Conservation (phyloP, 53 echinoderm and acorn worm species). For the Antedon mediterranea region DNA sequence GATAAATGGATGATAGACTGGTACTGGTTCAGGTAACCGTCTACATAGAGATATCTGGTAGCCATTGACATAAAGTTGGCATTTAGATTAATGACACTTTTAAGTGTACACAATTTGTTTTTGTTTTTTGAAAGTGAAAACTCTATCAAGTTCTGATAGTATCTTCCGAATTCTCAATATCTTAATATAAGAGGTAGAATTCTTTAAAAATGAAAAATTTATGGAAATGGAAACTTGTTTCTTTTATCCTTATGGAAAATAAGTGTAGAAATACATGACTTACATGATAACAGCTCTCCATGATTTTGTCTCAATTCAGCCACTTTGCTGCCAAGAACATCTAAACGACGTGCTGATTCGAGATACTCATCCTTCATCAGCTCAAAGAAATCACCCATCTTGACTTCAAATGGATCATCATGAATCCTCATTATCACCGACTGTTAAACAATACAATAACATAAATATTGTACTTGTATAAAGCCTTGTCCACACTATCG, state of each 20-base stretch:
- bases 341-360: constrained; percentile 59
- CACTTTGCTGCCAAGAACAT: constrained; percentile 79
- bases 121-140: too few relatives aligned
- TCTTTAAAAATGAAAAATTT: too few relatives aligned
- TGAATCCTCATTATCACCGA: constrained; percentile 42
- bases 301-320: constrained; percentile 66
- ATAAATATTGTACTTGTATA: not conserved
- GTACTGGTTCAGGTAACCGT: constrained; percentile 64
- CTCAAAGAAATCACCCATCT: constrained; percentile 89
- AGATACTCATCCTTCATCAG: constrained; percentile 78
- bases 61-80: too few relatives aligned
- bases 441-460: constrained; percentile 31
- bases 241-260: too few relatives aligned
- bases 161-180: too few relatives aligned
- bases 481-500: too few relatives aligned
- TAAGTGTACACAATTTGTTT: too few relatives aligned
- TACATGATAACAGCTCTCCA: constrained; percentile 87
- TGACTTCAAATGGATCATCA: constrained; percentile 94
- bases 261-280: not conserved
- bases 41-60: constrained; percentile 70
- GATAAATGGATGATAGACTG: constrained; percentile 37
- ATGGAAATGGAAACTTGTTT: too few relatives aligned
- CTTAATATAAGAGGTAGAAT: too few relatives aligned
- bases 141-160: too few relatives aligned
- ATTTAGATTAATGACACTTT: too few relatives aligned